A percentile compares a stretch with the other conserved stretches of the same genome.
phyloP scores from a whole-genome alignment of 2,113 vertebrate genomes.

The Enhydra lutris region DNA sequence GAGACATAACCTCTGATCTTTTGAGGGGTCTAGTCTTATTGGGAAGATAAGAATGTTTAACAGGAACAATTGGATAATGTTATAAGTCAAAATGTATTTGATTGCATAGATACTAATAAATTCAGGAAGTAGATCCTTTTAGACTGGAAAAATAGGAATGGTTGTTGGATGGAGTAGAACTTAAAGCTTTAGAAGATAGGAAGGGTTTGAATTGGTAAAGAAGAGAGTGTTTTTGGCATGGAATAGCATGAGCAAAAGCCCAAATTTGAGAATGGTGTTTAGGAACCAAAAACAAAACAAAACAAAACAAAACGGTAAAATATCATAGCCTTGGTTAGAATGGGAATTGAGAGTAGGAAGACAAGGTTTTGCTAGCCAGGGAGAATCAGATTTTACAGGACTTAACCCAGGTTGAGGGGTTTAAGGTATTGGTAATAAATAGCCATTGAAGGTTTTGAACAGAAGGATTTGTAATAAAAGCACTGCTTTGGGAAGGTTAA shows the following conservation, averaged over 20 bases:
- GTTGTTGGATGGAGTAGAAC: neutral
- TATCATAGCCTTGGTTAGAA: neutral
- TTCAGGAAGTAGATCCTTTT: neutral
- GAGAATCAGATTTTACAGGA: neutral
- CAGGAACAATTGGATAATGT: neutral
- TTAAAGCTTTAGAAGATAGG: constrained; percentile 24
- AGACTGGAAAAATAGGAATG: neutral
- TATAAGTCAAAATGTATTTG: neutral
- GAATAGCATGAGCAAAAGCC: constrained; percentile 3
- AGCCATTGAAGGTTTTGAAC: constrained; percentile 8
- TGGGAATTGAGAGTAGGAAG: neutral
- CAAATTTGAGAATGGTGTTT: neutral
- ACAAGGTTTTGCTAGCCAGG: neutral
- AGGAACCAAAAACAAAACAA: neutral
- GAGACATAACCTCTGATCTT: neutral
- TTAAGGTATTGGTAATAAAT: constrained; percentile 24
- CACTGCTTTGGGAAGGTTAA: neutral
- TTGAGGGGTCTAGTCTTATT: neutral
- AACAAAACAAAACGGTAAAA: neutral
- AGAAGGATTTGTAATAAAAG: constrained; percentile 26
- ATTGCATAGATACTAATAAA: neutral
- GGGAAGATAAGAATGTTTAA: neutral
- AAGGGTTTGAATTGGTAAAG: neutral
- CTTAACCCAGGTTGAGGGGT: neutral
- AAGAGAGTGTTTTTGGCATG: neutral